These are phyloP conservation scores for Chionomys nivalis DNA, from an alignment of 2,113 vertebrate species.

Conservation along the genomic window DNA sequence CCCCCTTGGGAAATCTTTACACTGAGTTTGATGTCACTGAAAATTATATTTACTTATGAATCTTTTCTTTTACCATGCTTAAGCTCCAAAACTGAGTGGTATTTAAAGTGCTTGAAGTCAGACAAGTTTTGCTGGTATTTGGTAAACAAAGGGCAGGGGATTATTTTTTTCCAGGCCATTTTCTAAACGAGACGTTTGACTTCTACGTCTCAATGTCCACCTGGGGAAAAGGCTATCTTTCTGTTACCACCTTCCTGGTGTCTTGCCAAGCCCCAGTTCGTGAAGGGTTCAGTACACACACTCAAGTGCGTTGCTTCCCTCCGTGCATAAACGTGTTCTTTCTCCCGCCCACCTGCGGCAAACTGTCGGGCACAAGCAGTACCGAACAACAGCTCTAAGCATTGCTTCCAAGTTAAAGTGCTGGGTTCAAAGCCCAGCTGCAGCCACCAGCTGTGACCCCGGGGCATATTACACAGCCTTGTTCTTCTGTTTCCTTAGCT, in stretches of 20 bases:
- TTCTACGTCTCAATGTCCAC: background rate
- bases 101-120: slow-evolving; percentile 53
- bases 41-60: slow-evolving; percentile 39
- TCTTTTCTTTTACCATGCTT: slow-evolving; percentile 37
- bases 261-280: slow-evolving; percentile 42
- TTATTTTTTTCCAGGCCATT: background rate
- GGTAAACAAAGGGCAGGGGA: slow-evolving; percentile 52
- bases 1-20: background rate
- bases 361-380: background rate
- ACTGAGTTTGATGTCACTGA: slow-evolving; percentile 35
- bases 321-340: background rate
- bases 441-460: background rate
- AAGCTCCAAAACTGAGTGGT: background rate
- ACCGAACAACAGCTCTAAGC: background rate
- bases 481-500: background rate
- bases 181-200: slow-evolving; percentile 37
- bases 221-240: background rate
- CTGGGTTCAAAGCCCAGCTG: background rate
- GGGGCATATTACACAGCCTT: background rate
- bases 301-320: background rate
- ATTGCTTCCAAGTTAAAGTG: background rate
- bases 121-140: slow-evolving; percentile 69
- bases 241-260: slow-evolving; percentile 11
- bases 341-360: background rate
- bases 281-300: background rate